Percentiles rank a stretch among this genome's conserved stretches.
These are phyloP conservation scores for Acutogordius australiensis DNA, from an alignment of 2,888 invertebrate species.

Conservation along the genomic window DNA sequence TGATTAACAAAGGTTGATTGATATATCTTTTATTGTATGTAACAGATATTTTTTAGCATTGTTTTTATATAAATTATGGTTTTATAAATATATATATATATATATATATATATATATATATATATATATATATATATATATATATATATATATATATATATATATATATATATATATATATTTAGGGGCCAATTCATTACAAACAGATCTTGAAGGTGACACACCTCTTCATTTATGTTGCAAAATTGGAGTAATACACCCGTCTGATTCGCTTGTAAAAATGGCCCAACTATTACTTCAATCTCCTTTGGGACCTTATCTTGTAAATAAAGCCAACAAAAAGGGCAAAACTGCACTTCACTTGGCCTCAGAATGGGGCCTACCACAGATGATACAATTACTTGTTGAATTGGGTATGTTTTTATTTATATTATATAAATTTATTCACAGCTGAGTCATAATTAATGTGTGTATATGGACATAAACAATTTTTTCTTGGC, in stretches of 20 bases:
- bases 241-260: slow-evolving; percentile 24
- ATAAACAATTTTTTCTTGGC: too few relatives aligned
- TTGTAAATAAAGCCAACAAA: slow-evolving; percentile 12
- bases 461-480: too few relatives aligned
- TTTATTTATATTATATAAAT: too few relatives aligned
- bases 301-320: neutral
- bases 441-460: too few relatives aligned
- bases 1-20: slow-evolving; percentile 15
- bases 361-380: slow-evolving; percentile 16
- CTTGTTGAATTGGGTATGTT: slow-evolving; percentile 12
- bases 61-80: too few relatives aligned
- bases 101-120: too few relatives aligned
- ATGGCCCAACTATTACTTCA: neutral
- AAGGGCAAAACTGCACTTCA: slow-evolving; percentile 16
- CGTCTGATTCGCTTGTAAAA: neutral
- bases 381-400: slow-evolving; percentile 16
- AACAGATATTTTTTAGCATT: too few relatives aligned
- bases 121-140: too few relatives aligned
- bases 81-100: too few relatives aligned
- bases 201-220: slow-evolving; percentile 23
- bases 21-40: too few relatives aligned
- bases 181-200: slow-evolving; percentile 24
- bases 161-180: slow-evolving; percentile 7
- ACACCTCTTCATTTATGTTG: slow-evolving; percentile 25
- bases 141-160: too few relatives aligned